Evolutionary conservation across 2,888 invertebrate species (phyloP).

Genomic region (Coremacera marginata): DNA sequence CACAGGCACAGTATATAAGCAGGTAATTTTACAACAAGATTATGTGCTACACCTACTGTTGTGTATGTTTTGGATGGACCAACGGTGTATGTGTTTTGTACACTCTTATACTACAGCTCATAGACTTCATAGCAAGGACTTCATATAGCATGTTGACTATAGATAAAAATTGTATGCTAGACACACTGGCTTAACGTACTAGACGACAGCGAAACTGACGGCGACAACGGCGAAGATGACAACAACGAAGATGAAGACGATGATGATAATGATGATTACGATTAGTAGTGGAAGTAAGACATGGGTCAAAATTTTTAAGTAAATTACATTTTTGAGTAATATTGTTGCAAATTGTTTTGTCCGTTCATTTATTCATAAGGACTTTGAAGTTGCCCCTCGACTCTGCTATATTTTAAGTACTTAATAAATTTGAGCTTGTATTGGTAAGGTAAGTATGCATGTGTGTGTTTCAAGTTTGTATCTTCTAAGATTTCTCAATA

Average conservation of each 20-base stretch:
- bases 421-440: background rate
- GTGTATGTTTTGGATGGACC: background rate
- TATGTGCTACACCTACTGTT: background rate
- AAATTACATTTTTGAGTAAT: slow-evolving; percentile 41
- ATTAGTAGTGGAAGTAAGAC: background rate
- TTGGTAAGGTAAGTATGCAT: background rate
- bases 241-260: background rate
- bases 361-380: slow-evolving; percentile 40
- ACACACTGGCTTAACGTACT: background rate
- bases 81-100: background rate
- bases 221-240: background rate
- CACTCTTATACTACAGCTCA: background rate
- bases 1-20: background rate
- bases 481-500: too few species aligned
- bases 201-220: background rate
- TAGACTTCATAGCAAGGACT: background rate
- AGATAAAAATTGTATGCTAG: slow-evolving; percentile 3
- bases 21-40: background rate
- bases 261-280: background rate
- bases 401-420: background rate
- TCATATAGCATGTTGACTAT: background rate
- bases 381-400: background rate
- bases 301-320: slow-evolving; percentile 37
- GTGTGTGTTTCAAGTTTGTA: background rate
- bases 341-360: slow-evolving; percentile 40